A percentile compares a stretch with the other conserved stretches of the same genome.
Evolutionary conservation across 2,113 vertebrate genomes (phyloP).

Genomic region (Hippocampus abdominalis): DNA sequence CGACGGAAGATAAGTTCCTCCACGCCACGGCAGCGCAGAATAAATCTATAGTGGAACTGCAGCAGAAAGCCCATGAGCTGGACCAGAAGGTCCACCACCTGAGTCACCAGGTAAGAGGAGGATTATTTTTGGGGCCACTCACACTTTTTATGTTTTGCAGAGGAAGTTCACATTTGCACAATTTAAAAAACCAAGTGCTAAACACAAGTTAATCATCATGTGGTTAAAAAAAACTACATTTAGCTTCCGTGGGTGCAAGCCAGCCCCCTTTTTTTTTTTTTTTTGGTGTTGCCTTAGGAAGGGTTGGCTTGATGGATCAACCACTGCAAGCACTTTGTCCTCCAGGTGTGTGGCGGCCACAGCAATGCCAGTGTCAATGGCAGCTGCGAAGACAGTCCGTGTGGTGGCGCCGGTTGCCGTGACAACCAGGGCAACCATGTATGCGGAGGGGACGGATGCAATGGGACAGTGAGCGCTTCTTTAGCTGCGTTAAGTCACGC

Average conservation of each 20-base stretch:
- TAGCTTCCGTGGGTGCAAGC: too few species aligned
- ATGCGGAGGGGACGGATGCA: conserved; percentile 74
- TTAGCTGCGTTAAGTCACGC: conserved; percentile 54
- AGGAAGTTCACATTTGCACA: too few species aligned
- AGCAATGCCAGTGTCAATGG: conserved; percentile 47
- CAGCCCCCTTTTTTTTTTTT: too few species aligned
- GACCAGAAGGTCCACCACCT: conserved; percentile 48
- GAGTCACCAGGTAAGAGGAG: conserved; percentile 54
- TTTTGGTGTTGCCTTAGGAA: too few species aligned
- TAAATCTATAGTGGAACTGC: conserved; percentile 70
- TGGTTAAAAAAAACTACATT: too few species aligned
- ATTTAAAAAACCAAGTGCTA: too few species aligned
- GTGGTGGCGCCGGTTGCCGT: conserved; percentile 79
- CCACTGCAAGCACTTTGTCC: not conserved
- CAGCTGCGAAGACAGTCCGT: conserved; percentile 64
- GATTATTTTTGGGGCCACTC: not conserved
- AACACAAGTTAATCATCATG: too few species aligned
- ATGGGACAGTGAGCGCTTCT: conserved; percentile 71
- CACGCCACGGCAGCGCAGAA: conserved; percentile 55
- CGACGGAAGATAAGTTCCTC: conserved; percentile 45
- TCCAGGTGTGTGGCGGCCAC: conserved; percentile 71
- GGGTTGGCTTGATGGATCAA: too few species aligned
- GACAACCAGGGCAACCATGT: conserved; percentile 52
- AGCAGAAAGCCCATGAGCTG: conserved; percentile 60
- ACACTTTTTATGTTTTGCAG: too few species aligned